Percentiles rank a stretch among this genome's conserved stretches.
Evolutionary conservation across 2,888 invertebrate species (phyloP).

Genomic region (Gymnoscelis rufifasciata): DNA sequence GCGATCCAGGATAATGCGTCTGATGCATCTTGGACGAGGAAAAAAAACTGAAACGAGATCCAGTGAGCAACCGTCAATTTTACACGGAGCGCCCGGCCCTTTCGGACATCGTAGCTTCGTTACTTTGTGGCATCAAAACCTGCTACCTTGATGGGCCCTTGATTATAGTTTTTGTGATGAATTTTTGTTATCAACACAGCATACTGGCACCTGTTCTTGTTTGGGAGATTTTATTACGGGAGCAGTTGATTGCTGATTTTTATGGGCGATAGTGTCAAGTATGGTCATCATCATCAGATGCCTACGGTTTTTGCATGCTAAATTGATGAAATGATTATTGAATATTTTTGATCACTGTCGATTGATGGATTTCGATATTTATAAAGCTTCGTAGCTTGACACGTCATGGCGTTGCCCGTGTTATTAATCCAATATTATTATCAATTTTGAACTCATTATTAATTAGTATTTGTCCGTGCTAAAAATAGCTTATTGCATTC

Average conservation of each 20-base stretch:
- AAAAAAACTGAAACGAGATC: constrained; percentile 63
- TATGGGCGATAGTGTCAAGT: too few relatives aligned
- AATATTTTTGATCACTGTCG: too few relatives aligned
- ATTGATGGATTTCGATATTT: too few relatives aligned
- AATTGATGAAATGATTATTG: too few relatives aligned
- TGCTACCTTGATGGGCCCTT: constrained; percentile 50
- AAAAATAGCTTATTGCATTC: too few relatives aligned
- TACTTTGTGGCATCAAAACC: constrained; percentile 38
- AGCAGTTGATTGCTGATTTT: neutral
- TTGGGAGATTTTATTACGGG: neutral
- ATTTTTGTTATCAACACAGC: constrained; percentile 28
- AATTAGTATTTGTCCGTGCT: too few relatives aligned
- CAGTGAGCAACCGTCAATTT: constrained; percentile 60
- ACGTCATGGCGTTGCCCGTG: too few relatives aligned
- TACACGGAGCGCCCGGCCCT: constrained; percentile 57
- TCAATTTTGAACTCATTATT: too few relatives aligned
- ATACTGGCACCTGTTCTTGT: constrained; percentile 13
- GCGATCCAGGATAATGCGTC: constrained; percentile 67
- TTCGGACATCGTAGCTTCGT: constrained; percentile 32
- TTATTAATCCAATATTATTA: too few relatives aligned
- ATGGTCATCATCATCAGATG: neutral
- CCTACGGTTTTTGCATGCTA: neutral
- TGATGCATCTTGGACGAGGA: constrained; percentile 69
- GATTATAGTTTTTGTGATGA: constrained; percentile 43
- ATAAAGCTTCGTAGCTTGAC: too few relatives aligned